Conservation (phyloP, 2,888 invertebrate genomes). For the Lordiphosa andalusiaca region DNA sequence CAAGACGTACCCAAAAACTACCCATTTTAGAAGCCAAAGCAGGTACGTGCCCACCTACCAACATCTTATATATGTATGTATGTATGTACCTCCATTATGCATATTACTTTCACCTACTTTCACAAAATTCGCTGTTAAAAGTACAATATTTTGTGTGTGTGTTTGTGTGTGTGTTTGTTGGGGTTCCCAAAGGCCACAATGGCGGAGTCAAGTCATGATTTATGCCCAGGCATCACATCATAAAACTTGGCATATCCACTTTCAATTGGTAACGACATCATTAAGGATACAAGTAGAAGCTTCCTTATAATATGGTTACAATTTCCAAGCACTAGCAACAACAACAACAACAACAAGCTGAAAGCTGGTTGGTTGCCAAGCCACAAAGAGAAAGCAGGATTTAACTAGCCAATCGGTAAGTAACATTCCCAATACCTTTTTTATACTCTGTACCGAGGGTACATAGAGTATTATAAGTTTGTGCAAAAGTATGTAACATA, state of each 20-base stretch:
- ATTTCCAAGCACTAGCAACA: no score
- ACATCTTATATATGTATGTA: not conserved
- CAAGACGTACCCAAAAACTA: conserved; percentile 19
- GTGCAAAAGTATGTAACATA: no score
- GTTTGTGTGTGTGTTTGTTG: not conserved
- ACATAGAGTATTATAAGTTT: no score
- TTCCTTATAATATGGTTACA: no score
- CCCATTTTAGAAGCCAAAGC: conserved; percentile 7
- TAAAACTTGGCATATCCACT: conserved; percentile 28
- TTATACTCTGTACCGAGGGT: no score
- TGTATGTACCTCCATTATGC: conserved; percentile 21
- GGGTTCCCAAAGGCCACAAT: conserved; percentile 1
- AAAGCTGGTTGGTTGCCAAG: no score
- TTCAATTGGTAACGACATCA: conserved; percentile 29
- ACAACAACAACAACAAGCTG: no score
- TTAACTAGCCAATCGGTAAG: no score
- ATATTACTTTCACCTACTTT: conserved; percentile 54
- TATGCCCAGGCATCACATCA: conserved; percentile 21
- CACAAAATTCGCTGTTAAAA: conserved; percentile 47
- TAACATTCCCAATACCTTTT: no score
- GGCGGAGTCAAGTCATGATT: conserved; percentile 28
- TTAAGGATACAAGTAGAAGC: not conserved
- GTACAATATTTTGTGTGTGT: conserved; percentile 27
- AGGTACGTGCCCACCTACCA: not conserved
- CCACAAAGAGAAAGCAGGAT: no score